These are phyloP conservation scores for Lemur catta DNA, from an alignment of 2,797 vertebrate species.

Conservation along the genomic window DNA sequence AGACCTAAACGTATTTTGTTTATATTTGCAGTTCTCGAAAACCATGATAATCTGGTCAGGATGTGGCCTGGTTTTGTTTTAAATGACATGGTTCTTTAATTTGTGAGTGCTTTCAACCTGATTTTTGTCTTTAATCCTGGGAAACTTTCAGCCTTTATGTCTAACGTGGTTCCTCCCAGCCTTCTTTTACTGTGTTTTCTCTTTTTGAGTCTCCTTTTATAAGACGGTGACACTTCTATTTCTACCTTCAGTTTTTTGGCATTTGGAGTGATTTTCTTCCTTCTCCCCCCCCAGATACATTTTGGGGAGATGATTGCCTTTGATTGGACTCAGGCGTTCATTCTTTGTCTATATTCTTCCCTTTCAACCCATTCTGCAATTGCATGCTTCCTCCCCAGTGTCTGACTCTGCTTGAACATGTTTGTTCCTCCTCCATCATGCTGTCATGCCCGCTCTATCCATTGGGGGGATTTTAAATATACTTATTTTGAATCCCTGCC, in stretches of 20 bases:
- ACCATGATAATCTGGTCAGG: background rate
- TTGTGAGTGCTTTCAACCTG: background rate
- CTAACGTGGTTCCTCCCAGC: background rate
- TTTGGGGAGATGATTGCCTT: background rate
- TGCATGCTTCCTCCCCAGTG: fast-evolving
- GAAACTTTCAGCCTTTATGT: background rate
- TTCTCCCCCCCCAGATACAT: background rate
- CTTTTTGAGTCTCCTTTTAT: background rate
- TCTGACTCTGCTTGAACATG: background rate
- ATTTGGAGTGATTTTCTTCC: no score
- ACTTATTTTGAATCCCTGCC: background rate
- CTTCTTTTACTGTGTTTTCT: no score
- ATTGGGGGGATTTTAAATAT: fast-evolving
- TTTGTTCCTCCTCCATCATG: fast-evolving
- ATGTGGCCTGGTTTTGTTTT: background rate
- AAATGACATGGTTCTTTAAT: background rate
- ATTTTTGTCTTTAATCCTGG: background rate
- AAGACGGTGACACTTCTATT: fast-evolving
- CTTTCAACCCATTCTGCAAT: fast-evolving
- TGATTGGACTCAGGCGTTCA: fast-evolving
- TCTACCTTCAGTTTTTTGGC: background rate
- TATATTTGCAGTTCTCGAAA: background rate
- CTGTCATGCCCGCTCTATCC: background rate
- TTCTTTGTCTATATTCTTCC: fast-evolving
- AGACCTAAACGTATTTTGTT: background rate